Evolutionary conservation across 2,797 vertebrate species (phyloP), one percentile per base, ranked within the genome.

Genomic region (Emydoidea blandingii): DNA sequence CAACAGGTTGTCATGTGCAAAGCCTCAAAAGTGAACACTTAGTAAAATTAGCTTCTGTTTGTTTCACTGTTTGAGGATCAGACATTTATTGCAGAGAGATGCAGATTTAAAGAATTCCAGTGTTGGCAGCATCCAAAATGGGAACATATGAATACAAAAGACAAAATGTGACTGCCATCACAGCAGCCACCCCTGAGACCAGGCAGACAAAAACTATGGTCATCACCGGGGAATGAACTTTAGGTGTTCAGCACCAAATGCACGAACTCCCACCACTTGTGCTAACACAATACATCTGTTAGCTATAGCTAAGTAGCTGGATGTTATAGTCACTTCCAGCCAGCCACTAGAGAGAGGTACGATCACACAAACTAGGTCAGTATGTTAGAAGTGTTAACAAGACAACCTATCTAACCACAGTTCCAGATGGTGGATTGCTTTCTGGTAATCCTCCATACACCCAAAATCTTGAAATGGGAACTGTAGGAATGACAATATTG

Each of bases 1-100:
- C 94, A 97, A 88, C 89, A 92, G 65, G n/a, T 37, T 68, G n/a
- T 68, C 65, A 68, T 68, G 34, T 37, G 65, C 65, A 68, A 68
- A 37, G 82, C 92, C 88, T 93, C 93, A 88, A 80, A 47, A 68
- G 34, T 68, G 96, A 96, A 94, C 95, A 91, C 94, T 96, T 96
- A 96, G 85, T 31, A 93, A 83, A 85, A 91, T 82, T 78, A 91
- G 81, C 78, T 96, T 93, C 93, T 96, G 47, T 89, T 68, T 86
- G 80, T 86, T 90, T 94, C 92, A 88, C 82, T 91, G 78, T 54
- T 93, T 94, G 74, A 89, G 93, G 94, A 91, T 1, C 29, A 97
- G 86, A 92, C 81, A 52, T 88, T 85, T 65, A 65, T 34, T n/a
- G 62, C 62, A 65, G 62, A 65, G 62, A 65, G 62, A 65, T n/a